phyloP scores from a whole-genome alignment of 1,140 invertebrate genomes.

The Lordiphosa collinella region DNA sequence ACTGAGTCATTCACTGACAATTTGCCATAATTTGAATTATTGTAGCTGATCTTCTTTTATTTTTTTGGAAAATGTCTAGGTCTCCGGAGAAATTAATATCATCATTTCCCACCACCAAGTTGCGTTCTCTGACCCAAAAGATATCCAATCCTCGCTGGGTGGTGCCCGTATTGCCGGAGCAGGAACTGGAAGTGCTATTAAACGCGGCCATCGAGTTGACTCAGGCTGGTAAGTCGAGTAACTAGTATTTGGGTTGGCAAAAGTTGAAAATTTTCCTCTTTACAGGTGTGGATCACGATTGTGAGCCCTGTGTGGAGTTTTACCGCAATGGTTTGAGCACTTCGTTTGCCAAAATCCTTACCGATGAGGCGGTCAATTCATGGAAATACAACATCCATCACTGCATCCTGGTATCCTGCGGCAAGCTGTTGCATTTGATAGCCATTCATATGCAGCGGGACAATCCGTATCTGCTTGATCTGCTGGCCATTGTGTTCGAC shows the following conservation, averaged over 20 bases:
- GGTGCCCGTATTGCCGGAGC: constrained; percentile 96
- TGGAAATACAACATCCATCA: constrained; percentile 99
- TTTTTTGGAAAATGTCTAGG: constrained; percentile 19
- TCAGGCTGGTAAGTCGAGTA: constrained; percentile 83
- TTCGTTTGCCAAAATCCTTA: constrained; percentile 98
- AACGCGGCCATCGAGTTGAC: constrained; percentile 93
- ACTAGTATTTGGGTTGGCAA: not conserved
- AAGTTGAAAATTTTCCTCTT: constrained; percentile 10
- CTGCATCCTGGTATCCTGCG: constrained; percentile 96
- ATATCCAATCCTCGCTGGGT: constrained; percentile 97
- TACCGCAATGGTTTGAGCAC: constrained; percentile 96
- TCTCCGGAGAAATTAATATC: constrained; percentile 76
- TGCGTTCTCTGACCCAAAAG: constrained; percentile 95
- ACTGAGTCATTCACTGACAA: constrained; percentile 17
- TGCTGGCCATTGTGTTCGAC: constrained; percentile 96
- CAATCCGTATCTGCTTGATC: constrained; percentile 95
- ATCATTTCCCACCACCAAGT: constrained; percentile 90
- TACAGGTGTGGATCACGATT: constrained; percentile 91
- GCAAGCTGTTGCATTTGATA: constrained; percentile 94
- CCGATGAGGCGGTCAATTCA: constrained; percentile 98
- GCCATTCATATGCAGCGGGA: constrained; percentile 94
- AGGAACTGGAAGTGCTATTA: constrained; percentile 95
- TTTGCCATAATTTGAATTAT: not conserved
- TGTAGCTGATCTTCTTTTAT: not conserved
- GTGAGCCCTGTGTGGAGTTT: constrained; percentile 95